Evolutionary conservation across 2,888 invertebrate species (phyloP), one percentile per base, ranked within the genome.

Genomic region (Drosophila setosimentum): DNA sequence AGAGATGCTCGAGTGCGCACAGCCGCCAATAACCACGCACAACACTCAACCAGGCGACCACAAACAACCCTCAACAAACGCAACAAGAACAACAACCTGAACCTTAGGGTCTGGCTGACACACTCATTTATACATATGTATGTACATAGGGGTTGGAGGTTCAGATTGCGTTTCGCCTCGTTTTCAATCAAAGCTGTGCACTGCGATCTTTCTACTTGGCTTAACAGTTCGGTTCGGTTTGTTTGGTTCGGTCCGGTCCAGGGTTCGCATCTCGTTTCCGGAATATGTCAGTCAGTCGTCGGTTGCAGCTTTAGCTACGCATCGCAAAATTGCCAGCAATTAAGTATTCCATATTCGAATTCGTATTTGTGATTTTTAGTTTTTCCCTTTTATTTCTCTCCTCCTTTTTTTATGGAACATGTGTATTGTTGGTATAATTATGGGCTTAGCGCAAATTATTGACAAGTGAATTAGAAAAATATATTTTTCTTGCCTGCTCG

Each of bases 391-490:
- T 51, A 58, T 66, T 51, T 37, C 27, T 60, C 24, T 63, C 16
- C 33, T 37, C 54, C 2, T 37, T 42, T 55, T 59, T 59, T 42
- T 40, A 35, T 66, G 76, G 80, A 65, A 64, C 71, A 70, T 76
- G 72, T 68, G 76, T 82, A 84, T 87, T 89, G 82, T 84, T 81
- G 87, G 82, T 76, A 84, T 85, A 85, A 85, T 85, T 85, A 89
- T 87, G 54, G 85, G 89, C 89, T 89, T 87, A 89, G 69, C 77
- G 45, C 76, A 76, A 78, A 79, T 89, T 88, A 87, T 89, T 87
- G 88, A 65, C 87, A 87, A 87, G 87, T 87, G 87, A 87, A 81
- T 87, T 87, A 89, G 87, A 89, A 89, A 82, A 83, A 85, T 75
- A 85, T 75, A 75, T 85, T 74, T 70, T 64, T 68, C 53, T 65